These are phyloP conservation scores for Bergia puertoricense DNA, from an alignment of 92 coral and sea anemone genomes.

Conservation along the genomic window DNA sequence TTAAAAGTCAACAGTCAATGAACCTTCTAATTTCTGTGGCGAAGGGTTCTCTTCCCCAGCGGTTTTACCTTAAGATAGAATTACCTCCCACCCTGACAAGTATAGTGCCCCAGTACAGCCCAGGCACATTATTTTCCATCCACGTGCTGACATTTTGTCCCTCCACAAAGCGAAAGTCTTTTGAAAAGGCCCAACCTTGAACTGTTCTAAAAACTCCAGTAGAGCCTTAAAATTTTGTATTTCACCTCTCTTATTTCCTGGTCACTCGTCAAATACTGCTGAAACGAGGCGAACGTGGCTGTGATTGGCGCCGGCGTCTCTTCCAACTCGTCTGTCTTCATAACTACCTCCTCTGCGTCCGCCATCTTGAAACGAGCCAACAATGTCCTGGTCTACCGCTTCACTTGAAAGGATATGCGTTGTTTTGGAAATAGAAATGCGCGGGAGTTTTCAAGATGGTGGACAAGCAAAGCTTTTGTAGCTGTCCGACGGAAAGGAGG, in stretches of 20 bases:
- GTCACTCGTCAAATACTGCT: conserved; percentile 75
- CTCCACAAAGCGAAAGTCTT: neutral
- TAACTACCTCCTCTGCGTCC: conserved; percentile 28
- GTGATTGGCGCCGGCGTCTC: conserved; percentile 41
- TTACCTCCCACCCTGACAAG: too few relatives aligned
- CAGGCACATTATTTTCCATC: too few relatives aligned
- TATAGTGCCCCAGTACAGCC: too few relatives aligned
- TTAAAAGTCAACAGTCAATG: too few relatives aligned
- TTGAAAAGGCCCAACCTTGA: too few relatives aligned
- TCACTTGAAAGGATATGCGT: conserved; percentile 34
- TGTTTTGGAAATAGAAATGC: conserved; percentile 13
- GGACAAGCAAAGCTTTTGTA: neutral
- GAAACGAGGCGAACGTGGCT: conserved; percentile 75
- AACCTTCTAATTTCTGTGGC: too few relatives aligned
- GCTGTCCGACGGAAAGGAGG: too few relatives aligned
- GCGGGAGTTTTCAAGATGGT: conserved; percentile 68
- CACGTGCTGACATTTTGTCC: too few relatives aligned
- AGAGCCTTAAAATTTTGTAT: neutral
- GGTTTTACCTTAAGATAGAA: too few relatives aligned
- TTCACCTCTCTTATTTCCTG: conserved; percentile 95
- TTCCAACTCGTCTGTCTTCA: neutral
- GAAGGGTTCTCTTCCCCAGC: too few relatives aligned
- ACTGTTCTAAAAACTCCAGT: neutral
- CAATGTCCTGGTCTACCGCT: conserved; percentile 35
- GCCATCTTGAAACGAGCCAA: conserved; percentile 58